phyloP scores from a whole-genome alignment of 2,888 invertebrate genomes.

The Eupithecia insigniata region DNA sequence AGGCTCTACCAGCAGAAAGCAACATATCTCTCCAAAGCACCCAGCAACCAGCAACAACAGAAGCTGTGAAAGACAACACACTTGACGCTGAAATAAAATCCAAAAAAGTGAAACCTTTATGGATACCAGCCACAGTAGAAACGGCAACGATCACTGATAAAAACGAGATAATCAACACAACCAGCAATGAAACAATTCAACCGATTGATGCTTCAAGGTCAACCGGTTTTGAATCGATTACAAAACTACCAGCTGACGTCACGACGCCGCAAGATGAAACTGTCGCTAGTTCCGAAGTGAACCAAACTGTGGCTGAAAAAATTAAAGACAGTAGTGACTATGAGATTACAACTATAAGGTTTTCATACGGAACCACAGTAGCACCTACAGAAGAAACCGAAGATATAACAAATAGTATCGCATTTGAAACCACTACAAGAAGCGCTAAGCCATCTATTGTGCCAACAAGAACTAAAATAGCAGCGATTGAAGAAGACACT shows the following conservation, averaged over 20 bases:
- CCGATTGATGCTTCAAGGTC: constrained; percentile 66
- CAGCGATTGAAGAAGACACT: constrained; percentile 58
- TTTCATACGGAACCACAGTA: constrained; percentile 73
- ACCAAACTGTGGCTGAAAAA: constrained; percentile 55
- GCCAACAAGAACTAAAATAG: constrained; percentile 61
- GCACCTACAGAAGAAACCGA: constrained; percentile 57
- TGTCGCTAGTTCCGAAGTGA: constrained; percentile 58
- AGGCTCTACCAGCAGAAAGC: constrained; percentile 69
- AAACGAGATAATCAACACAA: constrained; percentile 54
- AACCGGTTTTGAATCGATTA: constrained; percentile 80
- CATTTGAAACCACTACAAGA: constrained; percentile 53
- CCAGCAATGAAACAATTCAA: constrained; percentile 61
- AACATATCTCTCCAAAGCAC: constrained; percentile 67
- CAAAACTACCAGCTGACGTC: constrained; percentile 73
- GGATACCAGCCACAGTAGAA: constrained; percentile 60
- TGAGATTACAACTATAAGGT: constrained; percentile 78
- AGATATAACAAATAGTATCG: constrained; percentile 50
- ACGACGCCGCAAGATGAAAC: constrained; percentile 77
- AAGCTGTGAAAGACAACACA: constrained; percentile 47
- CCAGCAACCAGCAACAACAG: constrained; percentile 55
- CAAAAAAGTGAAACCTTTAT: constrained; percentile 57
- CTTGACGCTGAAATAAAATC: constrained; percentile 46
- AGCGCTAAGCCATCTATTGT: constrained; percentile 65
- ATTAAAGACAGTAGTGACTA: constrained; percentile 63
- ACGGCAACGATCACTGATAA: constrained; percentile 54